Conservation (phyloP, 2,113 vertebrate species). For the Chloebia gouldiae region DNA sequence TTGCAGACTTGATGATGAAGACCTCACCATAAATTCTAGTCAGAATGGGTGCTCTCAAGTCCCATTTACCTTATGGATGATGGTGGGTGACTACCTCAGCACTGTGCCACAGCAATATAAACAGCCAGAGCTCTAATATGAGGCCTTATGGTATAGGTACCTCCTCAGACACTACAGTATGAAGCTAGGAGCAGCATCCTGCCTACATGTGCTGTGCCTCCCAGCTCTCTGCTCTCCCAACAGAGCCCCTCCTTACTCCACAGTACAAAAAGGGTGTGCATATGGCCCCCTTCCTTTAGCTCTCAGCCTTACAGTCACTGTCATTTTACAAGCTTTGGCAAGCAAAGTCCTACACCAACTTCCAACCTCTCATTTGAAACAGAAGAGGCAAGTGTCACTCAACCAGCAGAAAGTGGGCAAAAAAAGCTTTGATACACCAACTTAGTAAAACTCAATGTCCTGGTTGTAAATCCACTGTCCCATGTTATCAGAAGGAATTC, state of each 20-base stretch:
- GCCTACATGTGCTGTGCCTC: background rate
- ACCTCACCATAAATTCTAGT: background rate
- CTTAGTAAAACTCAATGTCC: background rate
- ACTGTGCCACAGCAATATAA: background rate
- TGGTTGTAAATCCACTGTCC: slow-evolving; percentile 20
- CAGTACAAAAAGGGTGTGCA: too few relatives aligned
- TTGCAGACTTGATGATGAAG: background rate
- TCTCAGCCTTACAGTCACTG: background rate
- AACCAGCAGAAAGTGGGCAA: background rate
- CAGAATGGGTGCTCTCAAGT: background rate
- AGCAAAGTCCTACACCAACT: background rate
- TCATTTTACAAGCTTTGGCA: background rate
- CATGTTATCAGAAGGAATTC: slow-evolving; percentile 9
- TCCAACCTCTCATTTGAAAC: background rate
- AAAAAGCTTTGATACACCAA: background rate
- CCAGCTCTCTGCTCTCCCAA: background rate
- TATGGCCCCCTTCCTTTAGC: background rate
- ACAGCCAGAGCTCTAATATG: background rate
- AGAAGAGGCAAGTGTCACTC: background rate
- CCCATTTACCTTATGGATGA: background rate
- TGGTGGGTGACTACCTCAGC: background rate
- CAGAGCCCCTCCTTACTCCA: background rate
- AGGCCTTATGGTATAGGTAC: background rate
- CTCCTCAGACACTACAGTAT: background rate
- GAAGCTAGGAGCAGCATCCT: background rate